Conservation (phyloP, 1,140 invertebrate genomes). For the Colletes latitarsis region DNA sequence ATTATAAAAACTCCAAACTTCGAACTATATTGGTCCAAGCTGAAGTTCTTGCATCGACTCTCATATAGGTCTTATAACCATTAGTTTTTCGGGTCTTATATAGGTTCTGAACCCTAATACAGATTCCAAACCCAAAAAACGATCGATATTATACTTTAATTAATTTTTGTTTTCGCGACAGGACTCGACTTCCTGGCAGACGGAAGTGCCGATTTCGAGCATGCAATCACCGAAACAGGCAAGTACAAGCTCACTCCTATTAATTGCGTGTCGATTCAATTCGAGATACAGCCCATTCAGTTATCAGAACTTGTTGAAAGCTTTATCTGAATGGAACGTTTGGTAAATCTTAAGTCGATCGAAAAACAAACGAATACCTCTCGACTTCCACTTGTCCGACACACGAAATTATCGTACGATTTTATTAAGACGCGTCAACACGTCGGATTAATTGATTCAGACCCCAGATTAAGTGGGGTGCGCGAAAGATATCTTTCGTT, state of each 20-base stretch:
- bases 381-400: not conserved
- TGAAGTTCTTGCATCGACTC: too few species aligned
- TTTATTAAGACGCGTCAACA: not conserved
- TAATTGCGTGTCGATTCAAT: not conserved
- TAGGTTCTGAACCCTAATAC: too few species aligned
- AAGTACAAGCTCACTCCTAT: conserved; percentile 59
- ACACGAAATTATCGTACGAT: not conserved
- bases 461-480: too few species aligned
- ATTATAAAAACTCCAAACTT: too few species aligned
- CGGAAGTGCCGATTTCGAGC: conserved; percentile 87
- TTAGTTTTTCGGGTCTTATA: too few species aligned
- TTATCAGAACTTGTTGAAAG: conserved; percentile 4
- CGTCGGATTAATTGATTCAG: not conserved
- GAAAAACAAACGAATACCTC: not conserved
- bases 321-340: not conserved
- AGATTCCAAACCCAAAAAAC: too few species aligned
- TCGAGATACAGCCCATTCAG: not conserved
- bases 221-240: conserved; percentile 86
- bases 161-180: conserved; percentile 67
- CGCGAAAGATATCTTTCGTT: too few species aligned
- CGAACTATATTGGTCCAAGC: too few species aligned
- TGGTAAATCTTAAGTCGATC: not conserved
- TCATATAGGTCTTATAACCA: too few species aligned
- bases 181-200: conserved; percentile 87
- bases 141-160: too few species aligned